Conservation (phyloP, 2,797 vertebrate species). For the Fratercula arctica region DNA sequence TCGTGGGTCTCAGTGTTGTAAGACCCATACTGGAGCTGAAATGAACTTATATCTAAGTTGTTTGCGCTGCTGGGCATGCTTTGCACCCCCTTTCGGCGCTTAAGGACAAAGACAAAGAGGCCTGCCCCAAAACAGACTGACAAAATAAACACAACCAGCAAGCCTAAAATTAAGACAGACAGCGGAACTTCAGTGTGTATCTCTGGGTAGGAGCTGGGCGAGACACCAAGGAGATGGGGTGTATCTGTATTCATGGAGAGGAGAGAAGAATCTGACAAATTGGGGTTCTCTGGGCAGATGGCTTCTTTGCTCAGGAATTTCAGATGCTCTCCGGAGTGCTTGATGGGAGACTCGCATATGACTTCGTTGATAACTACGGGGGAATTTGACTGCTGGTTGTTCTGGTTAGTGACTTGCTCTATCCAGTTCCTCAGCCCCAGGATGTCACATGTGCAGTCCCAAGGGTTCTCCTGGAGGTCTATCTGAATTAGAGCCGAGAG, state of each 20-base stretch:
- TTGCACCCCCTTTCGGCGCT: constrained; percentile 90
- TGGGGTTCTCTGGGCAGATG: constrained; percentile 90
- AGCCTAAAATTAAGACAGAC: constrained; percentile 94
- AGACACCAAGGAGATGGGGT: constrained; percentile 72
- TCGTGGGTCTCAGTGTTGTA: constrained; percentile 86
- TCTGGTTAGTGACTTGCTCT: constrained; percentile 78
- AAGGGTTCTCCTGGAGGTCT: constrained; percentile 97
- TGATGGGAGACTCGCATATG: constrained; percentile 92
- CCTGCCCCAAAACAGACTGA: constrained; percentile 97
- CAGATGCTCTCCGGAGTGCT: constrained; percentile 90
- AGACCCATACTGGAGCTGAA: constrained; percentile 94
- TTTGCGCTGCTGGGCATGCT: constrained; percentile 85
- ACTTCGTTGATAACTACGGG: constrained; percentile 95
- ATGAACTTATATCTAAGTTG: constrained; percentile 92
- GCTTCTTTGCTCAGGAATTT: constrained; percentile 92
- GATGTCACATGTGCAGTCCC: constrained; percentile 97
- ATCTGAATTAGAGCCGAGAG: constrained; percentile 96
- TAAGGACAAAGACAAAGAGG: constrained; percentile 95
- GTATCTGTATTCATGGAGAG: constrained; percentile 82
- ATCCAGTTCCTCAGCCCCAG: constrained; percentile 97
- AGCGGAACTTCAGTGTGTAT: constrained; percentile 92
- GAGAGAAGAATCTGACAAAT: constrained; percentile 80
- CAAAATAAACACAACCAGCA: constrained; percentile 96
- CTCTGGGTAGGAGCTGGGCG: constrained; percentile 85
- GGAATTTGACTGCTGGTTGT: constrained; percentile 81